These are phyloP conservation scores for Drosophila sproati DNA, from an alignment of 1,140 invertebrate genomes.

Conservation along the genomic window DNA sequence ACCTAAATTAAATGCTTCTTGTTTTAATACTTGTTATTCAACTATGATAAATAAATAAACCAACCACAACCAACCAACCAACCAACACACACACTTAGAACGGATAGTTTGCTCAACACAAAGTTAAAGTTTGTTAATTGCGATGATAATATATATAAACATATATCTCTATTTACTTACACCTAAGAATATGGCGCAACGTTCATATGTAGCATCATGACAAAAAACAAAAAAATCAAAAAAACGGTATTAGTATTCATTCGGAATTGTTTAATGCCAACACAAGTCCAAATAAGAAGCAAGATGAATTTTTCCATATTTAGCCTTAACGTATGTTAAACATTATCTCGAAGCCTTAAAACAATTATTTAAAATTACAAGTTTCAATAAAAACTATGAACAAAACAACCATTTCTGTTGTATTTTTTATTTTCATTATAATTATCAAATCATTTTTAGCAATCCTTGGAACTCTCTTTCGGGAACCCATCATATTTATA, in stretches of 20 bases:
- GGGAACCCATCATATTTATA: too few species aligned
- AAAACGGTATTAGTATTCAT: conserved; percentile 11
- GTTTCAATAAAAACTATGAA: conserved; percentile 75
- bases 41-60: conserved; percentile 36
- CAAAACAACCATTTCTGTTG: conserved; percentile 23
- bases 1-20: conserved; percentile 78
- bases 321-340: conserved; percentile 70
- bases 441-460: too few species aligned
- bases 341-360: conserved; percentile 77
- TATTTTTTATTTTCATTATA: neutral
- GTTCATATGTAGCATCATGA: conserved; percentile 3
- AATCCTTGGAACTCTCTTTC: too few species aligned
- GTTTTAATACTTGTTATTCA: conserved; percentile 60
- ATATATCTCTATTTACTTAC: conserved; percentile 22
- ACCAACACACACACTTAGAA: conserved; percentile 38
- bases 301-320: conserved; percentile 69
- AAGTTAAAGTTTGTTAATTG: conserved; percentile 55
- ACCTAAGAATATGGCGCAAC: conserved; percentile 9
- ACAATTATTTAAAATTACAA: conserved; percentile 71
- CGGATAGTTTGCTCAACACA: conserved; percentile 49
- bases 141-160: conserved; percentile 26
- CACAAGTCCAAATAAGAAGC: conserved; percentile 60
- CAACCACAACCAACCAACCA: conserved; percentile 9
- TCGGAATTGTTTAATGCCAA: conserved; percentile 30
- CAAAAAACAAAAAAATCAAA: neutral